Evolutionary conservation across 2,113 vertebrate species (phyloP).

Genomic region (Channa argus): DNA sequence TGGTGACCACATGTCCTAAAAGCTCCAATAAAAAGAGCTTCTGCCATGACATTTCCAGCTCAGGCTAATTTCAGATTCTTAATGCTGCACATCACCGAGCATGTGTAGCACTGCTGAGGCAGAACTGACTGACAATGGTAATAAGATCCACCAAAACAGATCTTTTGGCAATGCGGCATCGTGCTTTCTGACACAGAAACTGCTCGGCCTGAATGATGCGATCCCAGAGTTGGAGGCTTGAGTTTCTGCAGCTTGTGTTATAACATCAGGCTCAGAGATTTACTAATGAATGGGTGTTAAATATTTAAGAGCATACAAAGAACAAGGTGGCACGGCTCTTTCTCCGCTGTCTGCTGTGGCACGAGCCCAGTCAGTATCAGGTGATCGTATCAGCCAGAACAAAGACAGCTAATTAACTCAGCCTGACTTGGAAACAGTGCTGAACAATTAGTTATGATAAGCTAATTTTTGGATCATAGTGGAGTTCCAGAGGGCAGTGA

Average conservation of each 20-base stretch:
- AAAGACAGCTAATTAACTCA: slow-evolving; percentile 76
- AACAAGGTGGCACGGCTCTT: slow-evolving; percentile 65
- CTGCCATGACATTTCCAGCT: slow-evolving; percentile 28
- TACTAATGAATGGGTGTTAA: slow-evolving; percentile 71
- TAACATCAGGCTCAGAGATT: slow-evolving; percentile 65
- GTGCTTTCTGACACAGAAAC: slow-evolving; percentile 69
- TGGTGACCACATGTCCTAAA: slow-evolving; percentile 49
- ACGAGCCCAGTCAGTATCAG: slow-evolving; percentile 55
- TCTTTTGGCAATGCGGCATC: slow-evolving; percentile 38
- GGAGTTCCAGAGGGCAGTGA: slow-evolving; percentile 21
- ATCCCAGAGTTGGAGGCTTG: slow-evolving; percentile 49
- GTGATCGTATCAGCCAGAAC: slow-evolving; percentile 59
- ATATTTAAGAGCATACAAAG: slow-evolving; percentile 75
- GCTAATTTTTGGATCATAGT: slow-evolving; percentile 48
- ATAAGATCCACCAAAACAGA: slow-evolving; percentile 46
- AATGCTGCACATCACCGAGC: slow-evolving; percentile 40
- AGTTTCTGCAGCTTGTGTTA: slow-evolving; percentile 66
- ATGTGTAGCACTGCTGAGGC: slow-evolving; percentile 43
- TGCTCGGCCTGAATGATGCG: slow-evolving; percentile 48
- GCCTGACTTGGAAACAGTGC: slow-evolving; percentile 40
- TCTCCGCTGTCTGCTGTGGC: slow-evolving; percentile 49
- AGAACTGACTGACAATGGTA: slow-evolving; percentile 52
- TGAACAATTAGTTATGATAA: slow-evolving; percentile 52
- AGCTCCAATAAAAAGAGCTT: slow-evolving; percentile 18
- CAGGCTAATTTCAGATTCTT: slow-evolving; percentile 36